Evolutionary conservation across 1,140 invertebrate species (phyloP).

Genomic region (Onthophagus taurus): DNA sequence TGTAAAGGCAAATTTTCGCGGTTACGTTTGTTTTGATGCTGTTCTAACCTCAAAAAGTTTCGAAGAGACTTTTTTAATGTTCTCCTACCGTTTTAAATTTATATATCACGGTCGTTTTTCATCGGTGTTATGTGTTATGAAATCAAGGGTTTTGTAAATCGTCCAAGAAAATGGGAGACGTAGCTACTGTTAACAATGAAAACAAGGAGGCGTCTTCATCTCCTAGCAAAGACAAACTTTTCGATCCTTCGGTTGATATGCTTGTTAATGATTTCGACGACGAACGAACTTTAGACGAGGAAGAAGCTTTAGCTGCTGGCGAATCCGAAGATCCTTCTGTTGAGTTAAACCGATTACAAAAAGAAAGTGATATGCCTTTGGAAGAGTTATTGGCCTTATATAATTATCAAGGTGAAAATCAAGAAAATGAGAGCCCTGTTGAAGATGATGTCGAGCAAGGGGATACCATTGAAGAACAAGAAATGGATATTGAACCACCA

Average conservation of each 20-base stretch:
- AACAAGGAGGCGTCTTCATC: constrained; percentile 26
- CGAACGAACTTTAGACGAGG: constrained; percentile 90
- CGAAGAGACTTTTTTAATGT: constrained; percentile 7
- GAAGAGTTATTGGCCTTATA: constrained; percentile 86
- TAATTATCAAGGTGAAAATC: constrained; percentile 50
- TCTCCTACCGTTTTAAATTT: not conserved
- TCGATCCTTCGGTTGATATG: constrained; percentile 73
- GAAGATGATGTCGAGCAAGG: constrained; percentile 23
- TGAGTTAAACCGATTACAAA: constrained; percentile 80
- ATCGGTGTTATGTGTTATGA: no score
- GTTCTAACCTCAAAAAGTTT: constrained; percentile 10
- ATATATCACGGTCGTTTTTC: no score
- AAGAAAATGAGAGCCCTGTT: constrained; percentile 35
- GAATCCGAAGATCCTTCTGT: constrained; percentile 70
- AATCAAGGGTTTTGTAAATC: not conserved
- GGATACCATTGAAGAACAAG: constrained; percentile 27
- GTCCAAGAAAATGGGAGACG: constrained; percentile 26
- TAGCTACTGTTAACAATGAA: constrained; percentile 24
- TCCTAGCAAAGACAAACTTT: constrained; percentile 37
- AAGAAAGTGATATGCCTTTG: constrained; percentile 85
- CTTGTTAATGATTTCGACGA: constrained; percentile 96
- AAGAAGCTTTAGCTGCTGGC: constrained; percentile 83
- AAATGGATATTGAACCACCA: constrained; percentile 24
- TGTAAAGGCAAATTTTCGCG: constrained; percentile 1
- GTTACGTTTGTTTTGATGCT: constrained; percentile 1